Evolutionary conservation across 2,888 invertebrate species (phyloP), one percentile per base, ranked within the genome.

Genomic region (Spisula subtruncata): DNA sequence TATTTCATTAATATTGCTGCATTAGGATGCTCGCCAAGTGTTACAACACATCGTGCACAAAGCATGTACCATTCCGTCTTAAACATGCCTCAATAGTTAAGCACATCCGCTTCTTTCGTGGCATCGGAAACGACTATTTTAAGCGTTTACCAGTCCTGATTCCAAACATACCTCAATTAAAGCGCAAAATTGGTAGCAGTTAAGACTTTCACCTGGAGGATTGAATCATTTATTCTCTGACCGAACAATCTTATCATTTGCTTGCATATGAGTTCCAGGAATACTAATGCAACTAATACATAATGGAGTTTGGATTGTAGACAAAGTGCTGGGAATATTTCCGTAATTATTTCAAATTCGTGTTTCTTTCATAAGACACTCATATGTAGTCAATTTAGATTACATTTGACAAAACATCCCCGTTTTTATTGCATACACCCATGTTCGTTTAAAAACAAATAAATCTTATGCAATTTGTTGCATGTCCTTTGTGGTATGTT

Each of bases 361-460:
- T 66, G 25, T 51, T 51, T 51, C 51, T 16, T 51, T 25, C 60
- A 25, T 66, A 66, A n/a, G 18, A 66, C 20, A 66, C 25, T 25
- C 60, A 66, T 25, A 66, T 25, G 8, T 25, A 25, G 25, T 66
- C 60, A 66, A 66, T 66, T n/a, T 66, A 66, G n/a, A n/a, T 66
- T 25, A 25, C 0, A 66, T 66, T 66, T 25, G 8, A 66, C 56
- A 25, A 66, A 66, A 66, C 60, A 66, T 66, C 41, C 41, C 41
- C 41, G 41, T 10, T 10, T 25, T 66, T 66, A 66, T 66, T n/a
- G 5, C n/a, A 8, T 25, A 25, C 60, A 66, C 60, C n/a, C 25
- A 66, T 66, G 20, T 66, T 66, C 25, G 25, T 66, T 66, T 66
- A 66, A 66, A 66, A 66, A n/a, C 60, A 25, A 66, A 66, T 66